These are phyloP conservation scores for Eupeodes latifasciatus DNA, from an alignment of 2,888 invertebrate species.

Conservation along the genomic window DNA sequence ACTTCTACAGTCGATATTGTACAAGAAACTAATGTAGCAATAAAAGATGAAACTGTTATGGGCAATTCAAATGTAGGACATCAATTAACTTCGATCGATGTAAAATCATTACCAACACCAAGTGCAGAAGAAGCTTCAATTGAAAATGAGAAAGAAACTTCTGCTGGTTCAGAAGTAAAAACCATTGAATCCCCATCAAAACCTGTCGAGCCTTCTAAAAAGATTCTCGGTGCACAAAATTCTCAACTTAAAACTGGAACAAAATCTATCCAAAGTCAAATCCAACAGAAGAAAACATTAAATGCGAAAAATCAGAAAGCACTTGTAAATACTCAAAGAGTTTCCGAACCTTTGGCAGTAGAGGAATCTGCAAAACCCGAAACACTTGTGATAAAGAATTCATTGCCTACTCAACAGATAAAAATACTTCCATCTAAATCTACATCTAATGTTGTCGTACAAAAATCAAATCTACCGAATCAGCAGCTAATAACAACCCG, in stretches of 20 bases:
- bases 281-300: not conserved
- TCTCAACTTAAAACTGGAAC: not conserved
- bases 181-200: not conserved
- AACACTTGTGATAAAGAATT: constrained; percentile 6
- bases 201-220: not conserved
- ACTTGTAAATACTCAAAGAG: not conserved
- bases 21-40: too few species aligned
- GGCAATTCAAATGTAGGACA: not conserved
- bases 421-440: not conserved
- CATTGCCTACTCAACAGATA: not conserved
- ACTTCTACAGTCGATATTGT: not conserved
- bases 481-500: constrained; percentile 22
- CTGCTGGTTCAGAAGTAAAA: not conserved
- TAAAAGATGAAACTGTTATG: not conserved
- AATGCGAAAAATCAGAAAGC: not conserved
- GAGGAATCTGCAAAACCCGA: not conserved
- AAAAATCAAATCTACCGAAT: not conserved
- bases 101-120: not conserved
- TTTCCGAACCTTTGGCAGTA: not conserved
- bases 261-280: not conserved
- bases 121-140: too few species aligned
- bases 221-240: not conserved
- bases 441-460: not conserved
- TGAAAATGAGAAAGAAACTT: not conserved
- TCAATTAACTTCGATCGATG: not conserved